Base-by-base conservation (phyloP, 2,797 vertebrate genomes). In the Phrynocephalus vlangalii region DNA sequence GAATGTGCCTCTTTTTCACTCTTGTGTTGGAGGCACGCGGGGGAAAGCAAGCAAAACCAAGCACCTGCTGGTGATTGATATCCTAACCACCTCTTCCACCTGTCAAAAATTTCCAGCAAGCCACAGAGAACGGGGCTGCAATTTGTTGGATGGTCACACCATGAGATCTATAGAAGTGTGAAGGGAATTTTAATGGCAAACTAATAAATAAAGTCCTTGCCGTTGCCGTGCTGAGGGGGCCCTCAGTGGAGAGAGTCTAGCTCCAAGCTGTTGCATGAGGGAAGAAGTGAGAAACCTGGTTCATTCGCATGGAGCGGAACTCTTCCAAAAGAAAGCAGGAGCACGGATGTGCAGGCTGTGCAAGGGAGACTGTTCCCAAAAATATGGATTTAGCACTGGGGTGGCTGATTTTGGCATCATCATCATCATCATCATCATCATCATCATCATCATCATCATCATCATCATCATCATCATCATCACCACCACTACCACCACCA, bases 131-230 rank as follows among this genome's bases (percentile, higher is more conserved):
- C 83, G 48, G 66, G 85, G 16, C 56, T 67, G 89, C 88, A 20
- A 30, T 11, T 86, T 56, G 60, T 90, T 90, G 90, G 68, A 86
- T 83, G 86, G 92, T 90, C 89, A 88, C 63, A 73, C 88, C 10
- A 2, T n/a, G 22, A 83, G 2, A 89, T 63, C 88, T 80, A 87
- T 76, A 85, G 89, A 90, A 78, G 20, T 50, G 44, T 75, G 90
- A 94, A 94, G 28, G 3, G 85, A 90, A 13, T 3, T 81, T 16
- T 87, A 85, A 89, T 10, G 75, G 89, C 86, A 90, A 91, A 5
- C 88, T 88, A 90, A 88, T 92, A 94, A 94, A 94, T 93, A 93
- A 95, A 92, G 89, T 70, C 91, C 68, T 79, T 76, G 67, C 67
- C 66, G 68, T 89, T 76, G 67, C 67, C 70, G 68, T 89, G 86